Evolutionary conservation across 2,113 vertebrate species (phyloP).

Genomic region (Puffinus mauretanicus): DNA sequence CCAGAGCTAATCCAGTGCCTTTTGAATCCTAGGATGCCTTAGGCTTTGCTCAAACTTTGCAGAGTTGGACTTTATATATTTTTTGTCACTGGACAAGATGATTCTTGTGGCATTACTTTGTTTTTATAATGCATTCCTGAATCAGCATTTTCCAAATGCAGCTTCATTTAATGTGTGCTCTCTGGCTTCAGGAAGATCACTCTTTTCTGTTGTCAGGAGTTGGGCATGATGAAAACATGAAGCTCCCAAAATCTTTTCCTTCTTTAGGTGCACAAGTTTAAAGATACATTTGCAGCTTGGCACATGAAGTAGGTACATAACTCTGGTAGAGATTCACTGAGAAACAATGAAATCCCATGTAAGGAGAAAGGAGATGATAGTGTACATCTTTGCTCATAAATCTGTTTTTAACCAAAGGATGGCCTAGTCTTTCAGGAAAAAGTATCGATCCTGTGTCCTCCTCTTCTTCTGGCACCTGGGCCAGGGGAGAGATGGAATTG

Average conservation of each 20-base stretch:
- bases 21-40: not conserved
- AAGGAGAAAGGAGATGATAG: not conserved
- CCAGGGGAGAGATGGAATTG: not conserved
- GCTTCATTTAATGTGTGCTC: not conserved
- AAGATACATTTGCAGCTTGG: not conserved
- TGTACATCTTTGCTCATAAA: not conserved
- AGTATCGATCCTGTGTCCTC: accelerated
- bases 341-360: not conserved
- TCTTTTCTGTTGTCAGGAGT: not conserved
- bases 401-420: not conserved
- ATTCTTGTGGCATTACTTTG: not conserved
- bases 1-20: not conserved
- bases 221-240: not conserved
- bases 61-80: not conserved
- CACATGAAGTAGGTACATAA: not conserved
- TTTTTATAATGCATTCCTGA: not conserved
- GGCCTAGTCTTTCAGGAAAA: not conserved
- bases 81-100: not conserved
- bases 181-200: not conserved
- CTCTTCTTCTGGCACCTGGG: not conserved
- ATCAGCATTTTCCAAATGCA: not conserved
- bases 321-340: not conserved
- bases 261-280: not conserved
- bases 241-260: not conserved
- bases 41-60: not conserved